A percentile compares a stretch with the other conserved stretches of the same genome.
Evolutionary conservation across 2,113 vertebrate species (phyloP).

Genomic region (Galbula dea): DNA sequence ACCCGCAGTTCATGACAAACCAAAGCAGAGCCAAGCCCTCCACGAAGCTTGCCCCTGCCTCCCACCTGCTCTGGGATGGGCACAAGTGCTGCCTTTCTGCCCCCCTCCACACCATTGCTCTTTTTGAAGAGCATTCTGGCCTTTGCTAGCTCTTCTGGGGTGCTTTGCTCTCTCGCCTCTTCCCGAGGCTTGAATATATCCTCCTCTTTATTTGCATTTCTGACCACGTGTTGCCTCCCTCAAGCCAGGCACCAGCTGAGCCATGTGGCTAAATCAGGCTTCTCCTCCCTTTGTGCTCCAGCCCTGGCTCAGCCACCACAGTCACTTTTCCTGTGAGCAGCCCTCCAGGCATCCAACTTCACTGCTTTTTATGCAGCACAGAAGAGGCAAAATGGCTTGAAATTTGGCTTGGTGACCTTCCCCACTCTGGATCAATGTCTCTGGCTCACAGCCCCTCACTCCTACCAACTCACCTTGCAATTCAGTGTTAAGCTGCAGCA

Average conservation of each 20-base stretch:
- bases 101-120: neutral
- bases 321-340: neutral
- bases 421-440: neutral
- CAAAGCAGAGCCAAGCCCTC: neutral
- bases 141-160: constrained; percentile 19
- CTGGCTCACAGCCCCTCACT: neutral
- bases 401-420: neutral
- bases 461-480: neutral
- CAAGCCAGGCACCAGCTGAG: neutral
- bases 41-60: neutral
- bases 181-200: neutral
- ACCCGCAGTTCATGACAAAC: neutral
- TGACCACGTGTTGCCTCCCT: neutral
- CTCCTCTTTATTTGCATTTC: constrained; percentile 2
- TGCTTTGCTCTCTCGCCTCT: neutral
- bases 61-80: neutral
- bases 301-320: neutral
- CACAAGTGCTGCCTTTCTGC: neutral
- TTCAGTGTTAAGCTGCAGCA: neutral
- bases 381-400: neutral
- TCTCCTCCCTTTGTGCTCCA: neutral
- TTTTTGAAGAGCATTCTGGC: neutral
- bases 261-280: neutral
- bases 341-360: neutral
- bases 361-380: neutral